Evolutionary conservation across 2,797 vertebrate genomes (phyloP).

Genomic region (Enteromius mattozi): DNA sequence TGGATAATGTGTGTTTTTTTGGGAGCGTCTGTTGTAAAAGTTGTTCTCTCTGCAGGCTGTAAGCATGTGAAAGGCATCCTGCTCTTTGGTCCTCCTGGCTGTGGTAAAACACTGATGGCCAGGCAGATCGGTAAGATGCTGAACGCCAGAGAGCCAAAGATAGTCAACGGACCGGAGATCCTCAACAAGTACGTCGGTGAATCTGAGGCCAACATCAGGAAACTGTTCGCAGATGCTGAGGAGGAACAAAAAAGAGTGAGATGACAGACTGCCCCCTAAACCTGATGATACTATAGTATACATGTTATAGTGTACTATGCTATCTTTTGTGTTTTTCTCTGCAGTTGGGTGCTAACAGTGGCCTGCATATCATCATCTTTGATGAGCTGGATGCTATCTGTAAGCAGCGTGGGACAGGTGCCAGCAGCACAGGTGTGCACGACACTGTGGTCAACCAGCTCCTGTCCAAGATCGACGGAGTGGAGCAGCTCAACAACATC

Average conservation of each 20-base stretch:
- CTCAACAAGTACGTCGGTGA: conserved; percentile 98
- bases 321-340: neutral
- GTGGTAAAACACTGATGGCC: conserved; percentile 97
- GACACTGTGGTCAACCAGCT: conserved; percentile 98
- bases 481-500: conserved; percentile 98
- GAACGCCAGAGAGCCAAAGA: conserved; percentile 94
- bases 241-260: conserved; percentile 96
- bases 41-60: conserved; percentile 81
- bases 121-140: conserved; percentile 98
- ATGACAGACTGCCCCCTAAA: neutral
- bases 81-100: conserved; percentile 93
- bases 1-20: neutral
- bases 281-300: neutral
- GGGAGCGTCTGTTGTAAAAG: neutral
- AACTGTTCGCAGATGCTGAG: conserved; percentile 96
- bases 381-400: conserved; percentile 98
- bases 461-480: conserved; percentile 96
- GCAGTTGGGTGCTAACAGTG: conserved; percentile 95
- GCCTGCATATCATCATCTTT: conserved; percentile 97
- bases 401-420: conserved; percentile 96
- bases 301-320: neutral
- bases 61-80: conserved; percentile 98
- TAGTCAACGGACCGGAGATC: conserved; percentile 97
- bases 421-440: conserved; percentile 94
- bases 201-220: conserved; percentile 96